Evolutionary conservation across 53 echinoderm and acorn worm genomes (phyloP).

Genomic region (Crossaster papposus): DNA sequence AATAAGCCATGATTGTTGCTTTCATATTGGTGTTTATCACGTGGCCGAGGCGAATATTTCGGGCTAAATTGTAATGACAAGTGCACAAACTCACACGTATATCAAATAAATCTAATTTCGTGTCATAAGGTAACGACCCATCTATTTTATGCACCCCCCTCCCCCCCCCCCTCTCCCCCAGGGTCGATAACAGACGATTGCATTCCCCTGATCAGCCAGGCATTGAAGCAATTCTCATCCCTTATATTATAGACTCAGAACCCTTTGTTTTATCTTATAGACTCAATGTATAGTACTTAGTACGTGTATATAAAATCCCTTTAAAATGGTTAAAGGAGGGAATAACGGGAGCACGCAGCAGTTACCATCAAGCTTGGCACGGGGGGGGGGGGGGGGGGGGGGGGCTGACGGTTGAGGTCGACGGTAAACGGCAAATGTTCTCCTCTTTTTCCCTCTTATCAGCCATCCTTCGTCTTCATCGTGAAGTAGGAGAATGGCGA

Average conservation of each 20-base stretch:
- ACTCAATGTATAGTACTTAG: neutral
- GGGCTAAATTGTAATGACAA: too few relatives aligned
- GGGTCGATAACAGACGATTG: too few relatives aligned
- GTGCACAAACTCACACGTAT: too few relatives aligned
- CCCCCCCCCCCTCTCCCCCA: too few relatives aligned
- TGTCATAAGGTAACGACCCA: neutral
- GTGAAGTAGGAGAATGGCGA: neutral
- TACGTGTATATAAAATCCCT: neutral
- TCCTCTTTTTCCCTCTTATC: neutral
- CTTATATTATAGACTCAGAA: neutral
- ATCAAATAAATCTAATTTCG: too few relatives aligned
- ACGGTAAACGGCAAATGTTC: constrained; percentile 14
- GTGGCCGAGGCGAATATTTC: too few relatives aligned
- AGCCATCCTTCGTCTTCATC: neutral
- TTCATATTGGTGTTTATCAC: too few relatives aligned
- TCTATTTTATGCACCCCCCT: neutral
- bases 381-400: too few relatives aligned
- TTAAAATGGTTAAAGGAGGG: neutral
- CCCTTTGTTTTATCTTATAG: neutral
- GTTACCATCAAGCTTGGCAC: neutral
- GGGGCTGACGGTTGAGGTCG: constrained; percentile 3
- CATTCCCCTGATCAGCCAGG: constrained; percentile 1
- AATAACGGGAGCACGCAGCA: neutral
- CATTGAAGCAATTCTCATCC: constrained; percentile 31
- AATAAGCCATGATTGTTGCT: too few relatives aligned